Percentiles rank a stretch among this genome's conserved stretches.
These are phyloP conservation scores for Enteromius argenteus DNA, from an alignment of 2,797 vertebrate species.

Conservation along the genomic window DNA sequence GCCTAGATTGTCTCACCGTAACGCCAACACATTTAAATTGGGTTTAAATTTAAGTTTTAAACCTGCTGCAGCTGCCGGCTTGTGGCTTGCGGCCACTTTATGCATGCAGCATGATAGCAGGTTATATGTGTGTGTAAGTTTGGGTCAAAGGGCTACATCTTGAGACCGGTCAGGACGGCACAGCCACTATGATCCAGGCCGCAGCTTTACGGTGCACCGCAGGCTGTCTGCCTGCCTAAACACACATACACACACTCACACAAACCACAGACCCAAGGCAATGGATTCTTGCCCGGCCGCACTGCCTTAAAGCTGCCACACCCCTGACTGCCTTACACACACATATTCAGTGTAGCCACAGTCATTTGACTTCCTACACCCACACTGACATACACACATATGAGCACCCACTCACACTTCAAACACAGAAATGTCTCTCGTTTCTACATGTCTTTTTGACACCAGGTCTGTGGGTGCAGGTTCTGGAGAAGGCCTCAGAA, in stretches of 20 bases:
- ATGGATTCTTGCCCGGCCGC: neutral
- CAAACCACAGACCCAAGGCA: conserved; percentile 44
- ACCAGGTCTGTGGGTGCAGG: neutral
- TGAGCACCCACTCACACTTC: neutral
- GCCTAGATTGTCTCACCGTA: conserved; percentile 17
- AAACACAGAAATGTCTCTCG: neutral
- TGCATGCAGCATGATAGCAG: conserved; percentile 17
- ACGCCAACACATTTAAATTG: conserved; percentile 12
- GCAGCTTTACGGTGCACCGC: conserved; percentile 32
- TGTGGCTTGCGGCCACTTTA: conserved; percentile 23
- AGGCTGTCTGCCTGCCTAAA: conserved; percentile 50
- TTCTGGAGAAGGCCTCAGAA: neutral
- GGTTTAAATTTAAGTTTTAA: conserved; percentile 35
- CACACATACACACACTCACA: conserved; percentile 37
- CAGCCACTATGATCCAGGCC: conserved; percentile 30
- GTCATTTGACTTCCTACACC: conserved; percentile 20
- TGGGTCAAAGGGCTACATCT: conserved; percentile 12
- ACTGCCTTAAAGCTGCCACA: conserved; percentile 35
- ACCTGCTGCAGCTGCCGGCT: conserved; percentile 22
- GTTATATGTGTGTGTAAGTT: conserved; percentile 29
- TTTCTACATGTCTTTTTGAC: conserved; percentile 1
- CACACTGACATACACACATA: conserved; percentile 26
- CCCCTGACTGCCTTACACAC: conserved; percentile 34
- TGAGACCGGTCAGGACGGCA: conserved; percentile 1
- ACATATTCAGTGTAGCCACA: conserved; percentile 19